A percentile compares a stretch with the other conserved stretches of the same genome.
Conservation (phyloP, 1,140 invertebrate genomes). For the Latrodectus geometricus region DNA sequence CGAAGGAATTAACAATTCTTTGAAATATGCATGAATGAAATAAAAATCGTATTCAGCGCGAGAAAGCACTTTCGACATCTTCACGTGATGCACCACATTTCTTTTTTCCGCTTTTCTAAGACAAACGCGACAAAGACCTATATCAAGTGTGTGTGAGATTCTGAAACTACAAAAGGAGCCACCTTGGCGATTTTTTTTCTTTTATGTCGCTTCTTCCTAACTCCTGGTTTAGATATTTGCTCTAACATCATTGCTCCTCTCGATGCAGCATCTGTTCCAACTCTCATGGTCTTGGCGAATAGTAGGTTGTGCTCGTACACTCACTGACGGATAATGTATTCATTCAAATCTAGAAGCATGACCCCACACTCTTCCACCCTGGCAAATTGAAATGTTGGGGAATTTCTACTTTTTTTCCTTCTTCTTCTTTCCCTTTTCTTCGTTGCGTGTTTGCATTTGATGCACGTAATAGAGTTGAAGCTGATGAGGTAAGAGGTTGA, state of each 20-base stretch:
- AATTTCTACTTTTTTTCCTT: neutral
- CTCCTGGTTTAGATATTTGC: neutral
- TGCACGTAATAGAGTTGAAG: neutral
- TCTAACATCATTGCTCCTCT: neutral
- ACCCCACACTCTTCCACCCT: neutral
- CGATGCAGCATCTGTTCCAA: neutral
- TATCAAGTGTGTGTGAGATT: neutral
- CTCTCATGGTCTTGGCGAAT: slow-evolving; percentile 5
- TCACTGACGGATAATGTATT: slow-evolving; percentile 5
- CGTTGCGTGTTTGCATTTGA: slow-evolving; percentile 24
- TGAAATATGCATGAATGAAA: no score
- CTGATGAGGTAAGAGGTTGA: slow-evolving; percentile 5
- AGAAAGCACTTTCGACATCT: no score
- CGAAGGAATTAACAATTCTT: no score
- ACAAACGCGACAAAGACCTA: neutral
- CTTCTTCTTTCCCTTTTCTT: neutral
- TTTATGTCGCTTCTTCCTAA: neutral
- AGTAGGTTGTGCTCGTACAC: neutral
- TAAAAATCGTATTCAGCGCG: no score
- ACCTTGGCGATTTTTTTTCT: neutral
- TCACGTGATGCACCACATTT: no score
- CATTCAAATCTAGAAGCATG: slow-evolving; percentile 13
- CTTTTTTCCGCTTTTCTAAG: no score
- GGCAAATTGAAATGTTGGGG: slow-evolving; percentile 29
- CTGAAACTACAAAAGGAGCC: neutral